A percentile compares a stretch with the other conserved stretches of the same genome.
Evolutionary conservation across 2,888 invertebrate species (phyloP).

Genomic region (Chalcis sispes): DNA sequence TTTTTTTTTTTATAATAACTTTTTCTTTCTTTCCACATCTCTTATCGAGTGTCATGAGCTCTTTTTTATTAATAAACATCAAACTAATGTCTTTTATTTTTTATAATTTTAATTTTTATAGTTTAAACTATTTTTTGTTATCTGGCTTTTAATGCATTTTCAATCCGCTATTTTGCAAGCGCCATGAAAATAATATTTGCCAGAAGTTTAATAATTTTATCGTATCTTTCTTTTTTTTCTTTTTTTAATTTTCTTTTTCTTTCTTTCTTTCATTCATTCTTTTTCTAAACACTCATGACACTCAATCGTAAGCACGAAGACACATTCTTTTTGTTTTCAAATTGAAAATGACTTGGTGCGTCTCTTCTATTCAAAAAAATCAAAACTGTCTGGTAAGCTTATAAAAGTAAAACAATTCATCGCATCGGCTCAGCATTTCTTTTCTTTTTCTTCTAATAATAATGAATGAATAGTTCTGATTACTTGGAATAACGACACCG

Average conservation of each 20-base stretch:
- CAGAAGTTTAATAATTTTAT: slow-evolving; percentile 52
- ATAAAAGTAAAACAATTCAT: slow-evolving; percentile 66
- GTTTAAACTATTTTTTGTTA: neutral
- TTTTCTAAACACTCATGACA: slow-evolving; percentile 43
- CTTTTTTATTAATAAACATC: slow-evolving; percentile 27
- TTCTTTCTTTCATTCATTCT: slow-evolving; percentile 35
- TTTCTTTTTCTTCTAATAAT: slow-evolving; percentile 56
- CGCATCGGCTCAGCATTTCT: slow-evolving; percentile 48
- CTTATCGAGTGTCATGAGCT: slow-evolving; percentile 54
- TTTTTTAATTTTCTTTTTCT: slow-evolving; percentile 10
- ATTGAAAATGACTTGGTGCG: slow-evolving; percentile 56
- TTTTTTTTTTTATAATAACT: slow-evolving; percentile 57
- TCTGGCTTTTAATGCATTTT: slow-evolving; percentile 25
- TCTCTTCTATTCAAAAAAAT: slow-evolving; percentile 61
- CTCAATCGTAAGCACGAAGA: slow-evolving; percentile 49
- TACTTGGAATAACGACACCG: slow-evolving; percentile 62
- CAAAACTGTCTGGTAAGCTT: slow-evolving; percentile 64
- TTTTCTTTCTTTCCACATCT: too few species aligned
- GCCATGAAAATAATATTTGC: slow-evolving; percentile 49
- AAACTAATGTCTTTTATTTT: slow-evolving; percentile 5
- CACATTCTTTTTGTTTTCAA: slow-evolving; percentile 41
- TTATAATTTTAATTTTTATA: neutral
- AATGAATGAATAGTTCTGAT: slow-evolving; percentile 64
- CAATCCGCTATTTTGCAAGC: slow-evolving; percentile 33
- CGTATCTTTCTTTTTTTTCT: slow-evolving; percentile 24